Evolutionary conservation across 2,113 vertebrate genomes (phyloP), one percentile per base, ranked within the genome.

Genomic region (Anoura caudifer): DNA sequence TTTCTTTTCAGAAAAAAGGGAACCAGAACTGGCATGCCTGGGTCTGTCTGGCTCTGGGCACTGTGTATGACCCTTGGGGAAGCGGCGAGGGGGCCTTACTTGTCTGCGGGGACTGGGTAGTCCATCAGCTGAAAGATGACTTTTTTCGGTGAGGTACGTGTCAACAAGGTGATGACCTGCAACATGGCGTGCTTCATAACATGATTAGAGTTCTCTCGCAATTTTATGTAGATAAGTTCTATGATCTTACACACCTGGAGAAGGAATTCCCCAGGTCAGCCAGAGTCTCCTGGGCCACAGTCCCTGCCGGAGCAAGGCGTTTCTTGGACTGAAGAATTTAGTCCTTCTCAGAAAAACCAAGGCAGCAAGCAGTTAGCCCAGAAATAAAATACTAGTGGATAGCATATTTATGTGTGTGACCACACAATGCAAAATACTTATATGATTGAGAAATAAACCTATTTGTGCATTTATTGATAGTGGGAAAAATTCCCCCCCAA

Each of bases 61-160:
- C 33, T 50, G 7, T 16, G n/a, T 63, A 16, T 13, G 33, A 77
- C 41, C 13, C 4, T 10, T 9, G 13, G 3, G 31, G 50, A 38
- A 56, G 28, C 7, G 22, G 45, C 7, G 0, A 3, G n/a, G 31
- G 47, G 38, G 4, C 1, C 92, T 94, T 97, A 97, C 97, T 59
- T 26, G 41, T 97, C 88, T n/a, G 82, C 95, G n/a, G 97, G 97
- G 28, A 97, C 88, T 6, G 91, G 73, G 24, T 95, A 97, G 38
- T 97, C 95, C 94, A 97, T 56, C 16, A 98, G 96, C 50, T 96
- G 94, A 91, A 93, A 97, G 93, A 97, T 88, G 50, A 97, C 86
- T 56, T 89, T 97, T 83, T 94, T 97, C 0, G 97, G 97, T 12
- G 63, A 97, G 3, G 79, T 41, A 0, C 79, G 36, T 1, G 82